phyloP scores from a whole-genome alignment of 2,888 invertebrate species.

The Zaprionus lineosus region DNA sequence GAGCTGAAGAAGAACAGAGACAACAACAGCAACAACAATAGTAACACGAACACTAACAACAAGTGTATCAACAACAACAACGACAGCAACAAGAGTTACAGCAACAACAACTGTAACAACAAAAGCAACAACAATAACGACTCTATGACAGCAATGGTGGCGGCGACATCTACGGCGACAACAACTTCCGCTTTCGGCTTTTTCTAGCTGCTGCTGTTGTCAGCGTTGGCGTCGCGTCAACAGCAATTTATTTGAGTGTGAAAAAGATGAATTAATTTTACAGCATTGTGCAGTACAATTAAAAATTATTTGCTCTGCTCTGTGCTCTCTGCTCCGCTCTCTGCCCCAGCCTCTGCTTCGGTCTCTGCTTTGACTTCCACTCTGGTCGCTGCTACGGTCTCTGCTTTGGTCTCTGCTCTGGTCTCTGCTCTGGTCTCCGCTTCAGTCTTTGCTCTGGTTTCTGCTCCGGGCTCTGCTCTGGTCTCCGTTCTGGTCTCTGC shows the following conservation, averaged over 20 bases:
- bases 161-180: conserved; percentile 37
- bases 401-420: too few species aligned
- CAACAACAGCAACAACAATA: conserved; percentile 31
- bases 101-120: conserved; percentile 17
- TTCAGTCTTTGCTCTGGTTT: not conserved
- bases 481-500: too few species aligned
- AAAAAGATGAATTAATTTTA: conserved; percentile 79
- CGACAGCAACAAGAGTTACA: conserved; percentile 47
- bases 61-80: too few species aligned
- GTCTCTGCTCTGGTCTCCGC: not conserved
- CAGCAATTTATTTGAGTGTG: conserved; percentile 79
- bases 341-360: not conserved
- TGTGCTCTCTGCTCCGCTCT: not conserved
- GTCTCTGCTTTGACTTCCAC: not conserved
- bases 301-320: conserved; percentile 73
- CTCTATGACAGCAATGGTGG: too few species aligned
- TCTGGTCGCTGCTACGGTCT: too few species aligned
- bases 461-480: not conserved
- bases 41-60: conserved; percentile 7
- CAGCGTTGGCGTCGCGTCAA: conserved; percentile 70
- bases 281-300: conserved; percentile 79
- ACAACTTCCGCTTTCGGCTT: conserved; percentile 49
- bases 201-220: conserved; percentile 30
- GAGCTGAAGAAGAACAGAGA: too few species aligned
- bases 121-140: conserved; percentile 1